Evolutionary conservation across 92 coral and sea anemone species (phyloP), one percentile per base, ranked within the genome.

Genomic region (Epizoanthus scotinus): DNA sequence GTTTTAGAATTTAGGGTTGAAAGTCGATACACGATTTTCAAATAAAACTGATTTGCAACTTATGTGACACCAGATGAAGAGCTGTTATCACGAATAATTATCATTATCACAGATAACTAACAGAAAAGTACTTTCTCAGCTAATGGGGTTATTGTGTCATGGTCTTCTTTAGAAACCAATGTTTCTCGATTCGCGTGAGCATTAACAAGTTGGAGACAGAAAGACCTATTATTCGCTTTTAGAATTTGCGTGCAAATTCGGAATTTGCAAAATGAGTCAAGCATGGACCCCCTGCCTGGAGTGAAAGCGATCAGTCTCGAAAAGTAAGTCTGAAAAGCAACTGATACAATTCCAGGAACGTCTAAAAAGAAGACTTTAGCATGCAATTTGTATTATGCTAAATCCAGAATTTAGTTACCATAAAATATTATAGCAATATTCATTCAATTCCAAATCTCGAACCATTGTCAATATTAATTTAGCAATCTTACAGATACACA

Each of bases 211-310:
- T 20, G 47, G 36, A 68, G 26, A 27, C 73, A 40, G 73, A 38
- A 68, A 40, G 56, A 53, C 55, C 56, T 53, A 42, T 68, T 68
- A 68, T 68, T 68, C 49, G 21, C 81, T 3, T 38, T 15, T 44
- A 38, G 24, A 57, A 55, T 18, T 75, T 75, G 81, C 81, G 68
- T 75, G 81, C 67, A 36, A 75, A 55, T 34, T 58, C 27, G 67
- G 81, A 58, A 75, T 75, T 75, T 60, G 63, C 56, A 21, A 75
- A 59, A 60, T 59, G 57, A 75, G 31, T 67, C 24, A 22, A 19
- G 14, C 57, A 25, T 21, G 3, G 31, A 60, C 81, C 81, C 81
- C 81, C 81, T 75, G 67, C 81, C 66, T 1, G 55, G 67, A 60
- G 12, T 8, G 42, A 55, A 54, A 73, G 79, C 14, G 56, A 60